Conservation (phyloP, 2,113 vertebrate genomes). For the Stegastes partitus region DNA sequence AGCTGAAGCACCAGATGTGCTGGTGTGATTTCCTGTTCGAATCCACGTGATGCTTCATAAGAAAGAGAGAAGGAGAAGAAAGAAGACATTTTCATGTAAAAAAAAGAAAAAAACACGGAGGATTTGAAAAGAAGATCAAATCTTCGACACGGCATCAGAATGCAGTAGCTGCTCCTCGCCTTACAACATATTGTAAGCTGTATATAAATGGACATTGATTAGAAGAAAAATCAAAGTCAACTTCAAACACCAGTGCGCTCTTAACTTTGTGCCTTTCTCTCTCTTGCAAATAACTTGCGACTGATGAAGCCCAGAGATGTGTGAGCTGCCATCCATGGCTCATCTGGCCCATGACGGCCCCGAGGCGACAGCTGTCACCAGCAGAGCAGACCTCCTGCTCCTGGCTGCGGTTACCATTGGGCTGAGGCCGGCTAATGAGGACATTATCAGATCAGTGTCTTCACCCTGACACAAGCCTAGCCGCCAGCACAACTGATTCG, state of each 20-base stretch:
- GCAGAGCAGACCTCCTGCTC: constrained; percentile 64
- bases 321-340: constrained; percentile 62
- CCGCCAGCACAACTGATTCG: constrained; percentile 47
- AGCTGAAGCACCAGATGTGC: constrained; percentile 61
- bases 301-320: constrained; percentile 54
- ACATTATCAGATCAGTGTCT: constrained; percentile 76
- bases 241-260: constrained; percentile 3
- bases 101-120: neutral
- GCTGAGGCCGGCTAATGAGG: constrained; percentile 71
- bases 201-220: constrained; percentile 20
- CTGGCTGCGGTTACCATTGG: constrained; percentile 45
- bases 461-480: constrained; percentile 63
- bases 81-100: constrained; percentile 8
- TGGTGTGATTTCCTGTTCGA: constrained; percentile 41
- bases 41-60: constrained; percentile 9
- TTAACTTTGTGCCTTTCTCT: constrained; percentile 17
- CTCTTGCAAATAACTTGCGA: constrained; percentile 39
- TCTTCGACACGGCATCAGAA: neutral
- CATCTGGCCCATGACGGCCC: constrained; percentile 64
- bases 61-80: neutral
- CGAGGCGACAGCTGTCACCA: constrained; percentile 61
- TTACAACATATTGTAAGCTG: neutral
- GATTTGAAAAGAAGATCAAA: constrained; percentile 4
- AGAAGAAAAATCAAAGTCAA: constrained; percentile 42
- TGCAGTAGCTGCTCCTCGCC: neutral